Conservation (phyloP, 2,888 invertebrate species). For the Hetaerina titia region DNA sequence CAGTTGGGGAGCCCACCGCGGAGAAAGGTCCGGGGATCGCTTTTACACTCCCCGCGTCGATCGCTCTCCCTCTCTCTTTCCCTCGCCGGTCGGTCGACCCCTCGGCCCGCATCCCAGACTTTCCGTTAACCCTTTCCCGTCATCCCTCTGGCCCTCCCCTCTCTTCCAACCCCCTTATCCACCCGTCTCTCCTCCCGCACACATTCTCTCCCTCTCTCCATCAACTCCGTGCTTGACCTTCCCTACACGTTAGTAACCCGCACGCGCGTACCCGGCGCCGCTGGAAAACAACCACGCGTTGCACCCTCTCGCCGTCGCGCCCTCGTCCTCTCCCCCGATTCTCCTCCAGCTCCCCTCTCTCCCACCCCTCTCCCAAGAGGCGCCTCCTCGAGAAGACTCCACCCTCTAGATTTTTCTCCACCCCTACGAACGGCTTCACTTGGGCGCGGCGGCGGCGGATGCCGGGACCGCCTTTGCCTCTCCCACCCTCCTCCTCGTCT, state of each 20-base stretch:
- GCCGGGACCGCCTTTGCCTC: not conserved
- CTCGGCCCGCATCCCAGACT: too few relatives aligned
- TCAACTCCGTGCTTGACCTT: conserved; percentile 20
- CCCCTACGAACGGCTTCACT: not conserved
- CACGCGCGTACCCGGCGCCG: not conserved
- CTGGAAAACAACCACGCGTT: not conserved
- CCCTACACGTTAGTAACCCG: not conserved
- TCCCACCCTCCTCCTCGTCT: not conserved
- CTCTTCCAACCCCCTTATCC: too few relatives aligned
- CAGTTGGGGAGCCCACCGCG: too few relatives aligned
- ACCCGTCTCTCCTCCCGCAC: not conserved
- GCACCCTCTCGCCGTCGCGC: not conserved
- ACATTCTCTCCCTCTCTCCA: not conserved
- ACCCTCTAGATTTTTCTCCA: not conserved
- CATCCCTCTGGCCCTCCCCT: too few relatives aligned
- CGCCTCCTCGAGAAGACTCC: not conserved
- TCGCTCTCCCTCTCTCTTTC: not conserved
- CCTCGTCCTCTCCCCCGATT: not conserved
- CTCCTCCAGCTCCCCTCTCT: not conserved
- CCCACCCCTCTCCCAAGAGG: not conserved
- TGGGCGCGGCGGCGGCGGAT: not conserved
- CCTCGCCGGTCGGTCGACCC: not conserved
- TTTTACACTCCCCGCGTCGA: too few relatives aligned
- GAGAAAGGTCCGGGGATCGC: too few relatives aligned
- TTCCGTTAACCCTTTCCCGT: too few relatives aligned